Evolutionary conservation across 2,797 vertebrate genomes (phyloP).

Genomic region (Anguilla anguilla): DNA sequence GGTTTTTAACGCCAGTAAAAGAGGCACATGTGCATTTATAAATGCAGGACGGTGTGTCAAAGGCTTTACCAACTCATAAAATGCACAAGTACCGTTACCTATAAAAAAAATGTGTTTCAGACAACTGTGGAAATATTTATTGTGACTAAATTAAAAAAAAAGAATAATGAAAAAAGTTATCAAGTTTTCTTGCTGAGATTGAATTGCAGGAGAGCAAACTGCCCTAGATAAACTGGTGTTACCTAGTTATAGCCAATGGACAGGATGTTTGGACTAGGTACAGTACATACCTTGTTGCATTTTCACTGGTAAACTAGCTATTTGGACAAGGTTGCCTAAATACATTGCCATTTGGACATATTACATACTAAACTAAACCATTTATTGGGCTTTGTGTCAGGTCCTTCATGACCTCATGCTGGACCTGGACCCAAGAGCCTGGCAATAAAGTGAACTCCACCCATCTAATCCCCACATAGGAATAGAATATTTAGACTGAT

Average conservation of each 20-base stretch:
- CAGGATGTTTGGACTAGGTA: background rate
- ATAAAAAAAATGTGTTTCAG: conserved; percentile 27
- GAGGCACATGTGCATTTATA: conserved; percentile 35
- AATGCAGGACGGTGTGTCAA: conserved; percentile 36
- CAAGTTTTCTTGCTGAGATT: background rate
- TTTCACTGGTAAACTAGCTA: no score
- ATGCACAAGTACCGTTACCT: conserved; percentile 24
- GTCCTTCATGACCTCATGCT: no score
- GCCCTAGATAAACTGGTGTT: background rate
- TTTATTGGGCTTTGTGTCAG: no score
- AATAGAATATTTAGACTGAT: no score
- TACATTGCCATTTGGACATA: no score
- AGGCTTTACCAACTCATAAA: conserved; percentile 40
- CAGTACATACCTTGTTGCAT: no score
- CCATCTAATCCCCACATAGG: no score
- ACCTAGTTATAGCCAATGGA: background rate
- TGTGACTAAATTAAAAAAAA: background rate
- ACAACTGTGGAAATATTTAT: conserved; percentile 8
- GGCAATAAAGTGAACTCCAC: no score
- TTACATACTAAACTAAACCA: no score
- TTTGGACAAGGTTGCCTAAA: no score
- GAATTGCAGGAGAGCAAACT: background rate
- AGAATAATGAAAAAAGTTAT: background rate
- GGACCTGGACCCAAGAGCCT: no score
- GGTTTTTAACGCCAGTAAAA: conserved; percentile 40